These are phyloP conservation scores for Riptortus pedestris DNA, from an alignment of 1,140 invertebrate species.

Conservation along the genomic window DNA sequence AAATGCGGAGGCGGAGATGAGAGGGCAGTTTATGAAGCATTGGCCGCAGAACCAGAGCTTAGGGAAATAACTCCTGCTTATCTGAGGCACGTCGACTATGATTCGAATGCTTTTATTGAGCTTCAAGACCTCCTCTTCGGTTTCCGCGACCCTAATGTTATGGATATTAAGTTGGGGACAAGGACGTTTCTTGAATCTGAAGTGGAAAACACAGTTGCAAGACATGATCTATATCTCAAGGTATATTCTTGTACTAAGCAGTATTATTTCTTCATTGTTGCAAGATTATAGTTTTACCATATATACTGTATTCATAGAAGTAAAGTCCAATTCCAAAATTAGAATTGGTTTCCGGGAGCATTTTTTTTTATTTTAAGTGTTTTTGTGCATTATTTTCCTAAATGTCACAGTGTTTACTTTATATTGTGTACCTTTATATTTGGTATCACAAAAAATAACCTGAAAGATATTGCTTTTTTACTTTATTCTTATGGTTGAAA, in stretches of 20 bases:
- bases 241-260: slow-evolving; percentile 31
- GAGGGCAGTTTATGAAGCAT: slow-evolving; percentile 64
- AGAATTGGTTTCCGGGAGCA: too few relatives aligned
- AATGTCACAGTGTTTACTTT: too few relatives aligned
- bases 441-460: too few relatives aligned
- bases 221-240: slow-evolving; percentile 73
- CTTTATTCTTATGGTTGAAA: too few relatives aligned
- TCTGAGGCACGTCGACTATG: slow-evolving; percentile 74
- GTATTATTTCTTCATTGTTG: slow-evolving; percentile 7
- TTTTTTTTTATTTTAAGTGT: too few relatives aligned
- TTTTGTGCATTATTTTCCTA: too few relatives aligned
- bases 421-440: too few relatives aligned
- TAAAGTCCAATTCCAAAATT: too few relatives aligned
- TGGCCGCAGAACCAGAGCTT: slow-evolving; percentile 64
- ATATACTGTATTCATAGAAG: too few relatives aligned
- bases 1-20: slow-evolving; percentile 48
- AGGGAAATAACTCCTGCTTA: slow-evolving; percentile 73
- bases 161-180: slow-evolving; percentile 88
- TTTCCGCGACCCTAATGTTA: slow-evolving; percentile 75
- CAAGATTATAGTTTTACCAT: neutral
- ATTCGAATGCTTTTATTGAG: slow-evolving; percentile 80
- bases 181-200: slow-evolving; percentile 89
- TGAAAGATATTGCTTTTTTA: too few relatives aligned
- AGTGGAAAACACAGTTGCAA: slow-evolving; percentile 69
- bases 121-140: slow-evolving; percentile 77